phyloP scores from a whole-genome alignment of 2,113 vertebrate species.

The Abramis brama region DNA sequence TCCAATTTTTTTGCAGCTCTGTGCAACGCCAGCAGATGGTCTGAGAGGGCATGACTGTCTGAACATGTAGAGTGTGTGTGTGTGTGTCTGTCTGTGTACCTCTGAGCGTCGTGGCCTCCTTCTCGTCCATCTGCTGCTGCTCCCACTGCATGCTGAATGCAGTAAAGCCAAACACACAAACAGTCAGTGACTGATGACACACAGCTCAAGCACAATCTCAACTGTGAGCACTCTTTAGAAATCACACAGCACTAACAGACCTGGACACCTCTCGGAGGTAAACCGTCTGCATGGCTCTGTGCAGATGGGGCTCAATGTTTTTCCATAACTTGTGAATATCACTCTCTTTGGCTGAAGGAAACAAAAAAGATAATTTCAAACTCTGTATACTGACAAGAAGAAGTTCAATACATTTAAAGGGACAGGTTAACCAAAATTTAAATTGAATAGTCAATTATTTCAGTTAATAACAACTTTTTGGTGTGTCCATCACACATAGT shows the following conservation, averaged over 20 bases:
- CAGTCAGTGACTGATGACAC: slow-evolving; percentile 14
- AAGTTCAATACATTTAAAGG: neutral
- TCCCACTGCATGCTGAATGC: slow-evolving; percentile 90
- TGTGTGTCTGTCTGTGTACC: slow-evolving; percentile 73
- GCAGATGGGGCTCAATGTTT: slow-evolving; percentile 95
- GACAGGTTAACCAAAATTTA: neutral
- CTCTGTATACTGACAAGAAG: neutral
- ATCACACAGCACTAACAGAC: slow-evolving; percentile 67
- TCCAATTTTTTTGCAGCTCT: neutral
- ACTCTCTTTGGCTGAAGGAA: slow-evolving; percentile 82
- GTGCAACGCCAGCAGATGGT: slow-evolving; percentile 25
- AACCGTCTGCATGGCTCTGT: slow-evolving; percentile 96
- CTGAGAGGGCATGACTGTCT: slow-evolving; percentile 16
- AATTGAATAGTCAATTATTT: neutral
- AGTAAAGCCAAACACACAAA: slow-evolving; percentile 36
- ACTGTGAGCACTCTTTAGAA: neutral
- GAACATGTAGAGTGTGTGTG: neutral
- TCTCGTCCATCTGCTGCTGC: slow-evolving; percentile 81
- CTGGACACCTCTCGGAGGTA: slow-evolving; percentile 96
- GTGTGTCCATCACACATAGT: neutral
- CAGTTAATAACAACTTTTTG: neutral
- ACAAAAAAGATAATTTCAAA: neutral
- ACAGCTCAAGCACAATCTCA: slow-evolving; percentile 5
- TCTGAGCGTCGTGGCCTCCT: slow-evolving; percentile 78
- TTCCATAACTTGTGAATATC: slow-evolving; percentile 94